A percentile compares a stretch with the other conserved stretches of the same genome.
These are phyloP conservation scores for Helicoverpa zea DNA, from an alignment of 1,140 invertebrate species.

Conservation along the genomic window DNA sequence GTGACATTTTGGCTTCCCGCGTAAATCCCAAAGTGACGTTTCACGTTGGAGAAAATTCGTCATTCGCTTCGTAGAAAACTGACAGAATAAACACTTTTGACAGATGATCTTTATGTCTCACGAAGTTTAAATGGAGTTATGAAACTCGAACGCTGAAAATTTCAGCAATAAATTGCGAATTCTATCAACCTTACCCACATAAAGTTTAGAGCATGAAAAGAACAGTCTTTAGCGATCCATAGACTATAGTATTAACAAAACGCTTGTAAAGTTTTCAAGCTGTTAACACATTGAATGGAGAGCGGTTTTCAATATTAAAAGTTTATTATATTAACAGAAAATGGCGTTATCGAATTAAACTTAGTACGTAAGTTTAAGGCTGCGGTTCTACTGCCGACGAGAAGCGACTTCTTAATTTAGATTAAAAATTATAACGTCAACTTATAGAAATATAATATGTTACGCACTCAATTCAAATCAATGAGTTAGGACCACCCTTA, in stretches of 20 bases:
- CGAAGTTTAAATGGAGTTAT: constrained; percentile 33
- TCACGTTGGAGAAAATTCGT: constrained; percentile 18
- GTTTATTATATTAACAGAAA: constrained; percentile 32
- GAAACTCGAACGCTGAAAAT: constrained; percentile 35
- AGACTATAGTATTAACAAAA: constrained; percentile 26
- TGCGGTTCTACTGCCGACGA: too few species aligned
- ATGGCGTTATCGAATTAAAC: constrained; percentile 38
- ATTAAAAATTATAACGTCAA: too few species aligned
- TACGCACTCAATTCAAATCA: too few species aligned
- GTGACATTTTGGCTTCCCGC: constrained; percentile 9
- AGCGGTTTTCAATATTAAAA: constrained; percentile 27
- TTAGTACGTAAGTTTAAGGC: background rate
- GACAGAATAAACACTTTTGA: constrained; percentile 26
- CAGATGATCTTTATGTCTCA: constrained; percentile 40
- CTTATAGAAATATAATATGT: too few species aligned
- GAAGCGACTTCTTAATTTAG: too few species aligned
- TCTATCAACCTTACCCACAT: constrained; percentile 19
- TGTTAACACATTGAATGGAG: constrained; percentile 23
- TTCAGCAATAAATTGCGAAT: constrained; percentile 26
- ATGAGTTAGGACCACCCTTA: too few species aligned
- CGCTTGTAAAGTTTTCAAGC: constrained; percentile 10
- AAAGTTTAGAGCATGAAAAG: constrained; percentile 15
- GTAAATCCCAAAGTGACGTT: constrained; percentile 4
- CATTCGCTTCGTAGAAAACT: constrained; percentile 1
- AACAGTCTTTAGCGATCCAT: constrained; percentile 6